Evolutionary conservation across 1,140 invertebrate genomes (phyloP).

Genomic region (Camponotus vicinus): DNA sequence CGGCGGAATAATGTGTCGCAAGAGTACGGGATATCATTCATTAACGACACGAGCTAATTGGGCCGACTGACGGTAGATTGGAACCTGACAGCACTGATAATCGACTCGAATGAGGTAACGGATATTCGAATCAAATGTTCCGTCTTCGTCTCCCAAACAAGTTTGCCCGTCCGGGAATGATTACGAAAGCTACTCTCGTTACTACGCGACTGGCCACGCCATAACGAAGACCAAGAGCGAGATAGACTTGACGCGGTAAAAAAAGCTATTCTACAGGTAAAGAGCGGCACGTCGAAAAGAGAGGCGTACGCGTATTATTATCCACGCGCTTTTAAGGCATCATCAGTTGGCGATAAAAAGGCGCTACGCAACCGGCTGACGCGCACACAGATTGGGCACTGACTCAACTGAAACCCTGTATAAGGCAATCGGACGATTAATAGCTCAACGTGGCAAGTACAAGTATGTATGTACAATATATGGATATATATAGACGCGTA

Average conservation of each 20-base stretch:
- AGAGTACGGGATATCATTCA: conserved; percentile 29
- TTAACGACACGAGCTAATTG: conserved; percentile 65
- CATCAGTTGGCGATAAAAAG: conserved; percentile 77
- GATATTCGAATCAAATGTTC: conserved; percentile 34
- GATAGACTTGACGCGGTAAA: conserved; percentile 4
- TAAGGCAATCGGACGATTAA: conserved; percentile 80
- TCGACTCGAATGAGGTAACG: conserved; percentile 43
- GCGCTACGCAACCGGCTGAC: conserved; percentile 55
- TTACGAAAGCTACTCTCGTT: conserved; percentile 16
- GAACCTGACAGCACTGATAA: conserved; percentile 52
- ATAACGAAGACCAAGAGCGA: conserved; percentile 26
- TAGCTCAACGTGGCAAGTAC: conserved; percentile 73
- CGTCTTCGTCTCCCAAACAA: not conserved
- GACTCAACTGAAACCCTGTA: conserved; percentile 72
- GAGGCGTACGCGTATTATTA: conserved; percentile 77
- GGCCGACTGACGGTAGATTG: conserved; percentile 40
- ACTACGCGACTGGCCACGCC: not conserved
- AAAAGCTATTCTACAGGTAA: conserved; percentile 26
- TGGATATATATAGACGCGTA: conserved; percentile 37
- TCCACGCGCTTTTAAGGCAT: conserved; percentile 78
- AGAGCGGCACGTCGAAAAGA: conserved; percentile 57
- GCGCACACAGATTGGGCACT: conserved; percentile 50
- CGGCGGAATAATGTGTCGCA: not conserved
- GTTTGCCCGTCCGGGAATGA: not conserved
- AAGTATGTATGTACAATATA: conserved; percentile 29